Conservation (phyloP, 2,797 vertebrate genomes). For the Myotis pilosus region DNA sequence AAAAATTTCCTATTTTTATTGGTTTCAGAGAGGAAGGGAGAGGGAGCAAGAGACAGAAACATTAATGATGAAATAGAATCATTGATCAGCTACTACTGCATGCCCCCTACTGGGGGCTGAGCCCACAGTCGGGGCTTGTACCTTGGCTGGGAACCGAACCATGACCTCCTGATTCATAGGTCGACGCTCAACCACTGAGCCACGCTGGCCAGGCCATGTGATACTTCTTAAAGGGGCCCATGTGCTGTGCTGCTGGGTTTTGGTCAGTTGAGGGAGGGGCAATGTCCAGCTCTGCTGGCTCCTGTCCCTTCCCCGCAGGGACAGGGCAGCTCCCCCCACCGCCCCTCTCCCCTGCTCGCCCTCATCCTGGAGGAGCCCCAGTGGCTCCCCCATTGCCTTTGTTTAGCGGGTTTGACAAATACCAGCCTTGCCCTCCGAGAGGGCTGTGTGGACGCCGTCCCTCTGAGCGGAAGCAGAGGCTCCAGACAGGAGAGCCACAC, state of each 20-base stretch:
- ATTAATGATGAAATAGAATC: too few relatives aligned
- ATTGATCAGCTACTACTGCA: too few relatives aligned
- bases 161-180: too few relatives aligned
- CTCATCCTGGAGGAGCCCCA: neutral
- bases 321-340: neutral
- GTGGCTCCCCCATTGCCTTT: neutral
- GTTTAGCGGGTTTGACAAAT: neutral
- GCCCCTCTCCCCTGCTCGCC: neutral
- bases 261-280: neutral
- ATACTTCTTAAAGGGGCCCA: fast-evolving
- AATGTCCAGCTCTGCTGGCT: too few relatives aligned
- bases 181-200: too few relatives aligned
- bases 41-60: too few relatives aligned
- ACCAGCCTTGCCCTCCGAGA: neutral
- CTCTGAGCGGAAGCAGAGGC: neutral
- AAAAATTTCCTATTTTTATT: too few relatives aligned
- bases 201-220: too few relatives aligned
- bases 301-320: neutral
- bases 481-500: neutral
- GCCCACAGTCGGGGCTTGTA: too few relatives aligned
- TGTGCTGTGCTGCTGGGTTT: neutral
- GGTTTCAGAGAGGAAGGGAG: too few relatives aligned
- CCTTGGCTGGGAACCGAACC: too few relatives aligned
- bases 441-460: neutral
- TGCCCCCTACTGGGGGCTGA: too few relatives aligned